phyloP scores from a whole-genome alignment of 2,888 invertebrate genomes.

The Acleris sparsana region DNA sequence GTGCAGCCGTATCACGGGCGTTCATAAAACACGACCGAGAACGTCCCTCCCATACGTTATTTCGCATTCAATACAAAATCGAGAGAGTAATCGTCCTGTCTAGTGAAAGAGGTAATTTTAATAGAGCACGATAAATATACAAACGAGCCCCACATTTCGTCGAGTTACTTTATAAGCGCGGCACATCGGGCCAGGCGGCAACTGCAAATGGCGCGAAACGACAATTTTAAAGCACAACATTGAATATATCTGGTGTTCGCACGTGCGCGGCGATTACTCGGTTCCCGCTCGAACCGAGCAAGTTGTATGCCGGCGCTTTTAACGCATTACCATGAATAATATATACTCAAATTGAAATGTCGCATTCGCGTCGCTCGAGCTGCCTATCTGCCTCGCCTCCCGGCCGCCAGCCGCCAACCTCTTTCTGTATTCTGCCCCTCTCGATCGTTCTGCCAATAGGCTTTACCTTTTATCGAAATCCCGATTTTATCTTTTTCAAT shows the following conservation, averaged over 20 bases:
- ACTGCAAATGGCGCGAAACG: conserved; percentile 79
- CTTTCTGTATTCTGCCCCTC: conserved; percentile 67
- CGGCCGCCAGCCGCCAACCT: conserved; percentile 49
- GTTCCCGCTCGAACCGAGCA: conserved; percentile 63
- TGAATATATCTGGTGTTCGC: conserved; percentile 73
- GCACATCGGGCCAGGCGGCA: conserved; percentile 67
- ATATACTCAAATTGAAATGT: conserved; percentile 83
- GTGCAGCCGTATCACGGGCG: conserved; percentile 17
- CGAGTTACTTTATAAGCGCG: conserved; percentile 74
- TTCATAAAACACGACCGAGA: conserved; percentile 22
- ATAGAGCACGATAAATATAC: conserved; percentile 65
- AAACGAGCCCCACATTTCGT: conserved; percentile 64
- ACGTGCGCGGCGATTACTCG: conserved; percentile 78
- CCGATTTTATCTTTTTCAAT: conserved; percentile 45
- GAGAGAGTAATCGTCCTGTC: conserved; percentile 22
- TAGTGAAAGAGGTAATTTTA: conserved; percentile 45
- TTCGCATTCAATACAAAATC: conserved; percentile 18
- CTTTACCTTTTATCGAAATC: conserved; percentile 71
- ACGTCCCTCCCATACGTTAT: conserved; percentile 7
- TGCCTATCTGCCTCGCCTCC: conserved; percentile 68
- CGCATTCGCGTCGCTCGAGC: conserved; percentile 77
- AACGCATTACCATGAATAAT: conserved; percentile 84
- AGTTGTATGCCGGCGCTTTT: conserved; percentile 78
- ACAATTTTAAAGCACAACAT: conserved; percentile 80
- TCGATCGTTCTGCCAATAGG: conserved; percentile 70